Conservation (phyloP, 2,888 invertebrate genomes). For the Stenodema calcarata region DNA sequence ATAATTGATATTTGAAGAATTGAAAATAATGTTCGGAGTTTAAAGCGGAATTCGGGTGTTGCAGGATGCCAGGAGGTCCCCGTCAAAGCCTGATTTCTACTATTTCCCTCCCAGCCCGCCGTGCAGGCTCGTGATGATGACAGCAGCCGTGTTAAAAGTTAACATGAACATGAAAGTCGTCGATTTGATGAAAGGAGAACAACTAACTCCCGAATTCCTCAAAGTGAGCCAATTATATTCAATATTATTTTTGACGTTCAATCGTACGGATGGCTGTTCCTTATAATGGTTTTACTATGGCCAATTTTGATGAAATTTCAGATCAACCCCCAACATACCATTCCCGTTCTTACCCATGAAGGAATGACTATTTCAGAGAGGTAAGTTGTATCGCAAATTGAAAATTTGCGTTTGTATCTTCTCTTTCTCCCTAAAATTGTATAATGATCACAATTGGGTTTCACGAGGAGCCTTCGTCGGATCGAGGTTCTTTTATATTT, state of each 20-base stretch:
- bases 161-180: slow-evolving; percentile 70
- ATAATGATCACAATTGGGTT: too few relatives aligned
- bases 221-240: slow-evolving; percentile 63
- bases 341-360: slow-evolving; percentile 84
- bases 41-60: neutral
- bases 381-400: slow-evolving; percentile 58
- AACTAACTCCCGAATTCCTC: slow-evolving; percentile 73
- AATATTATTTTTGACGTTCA: too few relatives aligned
- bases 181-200: slow-evolving; percentile 71
- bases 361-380: slow-evolving; percentile 83
- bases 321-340: slow-evolving; percentile 84
- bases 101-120: slow-evolving; percentile 71
- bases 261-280: too few relatives aligned
- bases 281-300: neutral
- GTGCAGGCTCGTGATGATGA: slow-evolving; percentile 70
- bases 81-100: slow-evolving; percentile 66
- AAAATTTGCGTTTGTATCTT: too few relatives aligned
- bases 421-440: too few relatives aligned
- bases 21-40: neutral
- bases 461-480: too few relatives aligned
- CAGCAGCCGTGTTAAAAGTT: slow-evolving; percentile 71
- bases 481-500: too few relatives aligned
- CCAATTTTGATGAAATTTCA: slow-evolving; percentile 60
- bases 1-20: neutral
- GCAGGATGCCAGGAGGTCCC: neutral